Percentiles rank a stretch among this genome's conserved stretches.
Evolutionary conservation across 2,797 vertebrate genomes (phyloP).

Genomic region (Xenentodon cancila): DNA sequence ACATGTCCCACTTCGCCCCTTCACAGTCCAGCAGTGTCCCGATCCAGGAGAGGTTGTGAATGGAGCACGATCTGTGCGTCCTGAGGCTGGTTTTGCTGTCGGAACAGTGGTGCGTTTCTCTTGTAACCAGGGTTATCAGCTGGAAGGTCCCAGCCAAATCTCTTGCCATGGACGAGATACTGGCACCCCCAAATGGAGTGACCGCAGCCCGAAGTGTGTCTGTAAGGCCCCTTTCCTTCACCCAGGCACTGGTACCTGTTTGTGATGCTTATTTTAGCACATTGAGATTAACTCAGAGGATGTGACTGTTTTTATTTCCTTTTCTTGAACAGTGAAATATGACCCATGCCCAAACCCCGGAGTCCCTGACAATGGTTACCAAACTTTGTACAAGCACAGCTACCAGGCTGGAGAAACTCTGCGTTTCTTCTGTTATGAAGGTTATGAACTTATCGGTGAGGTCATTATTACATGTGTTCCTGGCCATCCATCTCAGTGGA

Average conservation of each 20-base stretch:
- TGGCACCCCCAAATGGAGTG: slow-evolving; percentile 93
- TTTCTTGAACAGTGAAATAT: slow-evolving; percentile 82
- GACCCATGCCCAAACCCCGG: slow-evolving; percentile 94
- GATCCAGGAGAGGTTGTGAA: slow-evolving; percentile 92
- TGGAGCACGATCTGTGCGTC: slow-evolving; percentile 87
- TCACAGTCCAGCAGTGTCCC: slow-evolving; percentile 89
- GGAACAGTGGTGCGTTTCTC: slow-evolving; percentile 91
- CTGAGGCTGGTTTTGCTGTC: slow-evolving; percentile 88
- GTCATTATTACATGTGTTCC: slow-evolving; percentile 92
- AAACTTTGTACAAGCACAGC: slow-evolving; percentile 93
- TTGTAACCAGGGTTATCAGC: slow-evolving; percentile 91
- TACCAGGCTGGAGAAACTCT: slow-evolving; percentile 94
- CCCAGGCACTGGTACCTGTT: neutral
- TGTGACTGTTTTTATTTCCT: slow-evolving; percentile 3
- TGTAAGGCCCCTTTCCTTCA: slow-evolving; percentile 80
- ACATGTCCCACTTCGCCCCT: slow-evolving; percentile 1
- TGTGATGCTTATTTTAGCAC: neutral
- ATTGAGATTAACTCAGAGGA: neutral
- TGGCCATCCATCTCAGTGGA: slow-evolving; percentile 93
- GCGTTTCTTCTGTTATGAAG: slow-evolving; percentile 94
- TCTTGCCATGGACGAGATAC: slow-evolving; percentile 92
- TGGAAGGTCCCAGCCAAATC: slow-evolving; percentile 90
- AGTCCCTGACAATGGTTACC: slow-evolving; percentile 93
- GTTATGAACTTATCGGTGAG: slow-evolving; percentile 92
- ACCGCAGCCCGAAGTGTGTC: slow-evolving; percentile 93